Percentiles rank a stretch among this genome's conserved stretches.
These are phyloP conservation scores for Mellilla xanthometata DNA, from an alignment of 2,888 invertebrate species.

Conservation along the genomic window DNA sequence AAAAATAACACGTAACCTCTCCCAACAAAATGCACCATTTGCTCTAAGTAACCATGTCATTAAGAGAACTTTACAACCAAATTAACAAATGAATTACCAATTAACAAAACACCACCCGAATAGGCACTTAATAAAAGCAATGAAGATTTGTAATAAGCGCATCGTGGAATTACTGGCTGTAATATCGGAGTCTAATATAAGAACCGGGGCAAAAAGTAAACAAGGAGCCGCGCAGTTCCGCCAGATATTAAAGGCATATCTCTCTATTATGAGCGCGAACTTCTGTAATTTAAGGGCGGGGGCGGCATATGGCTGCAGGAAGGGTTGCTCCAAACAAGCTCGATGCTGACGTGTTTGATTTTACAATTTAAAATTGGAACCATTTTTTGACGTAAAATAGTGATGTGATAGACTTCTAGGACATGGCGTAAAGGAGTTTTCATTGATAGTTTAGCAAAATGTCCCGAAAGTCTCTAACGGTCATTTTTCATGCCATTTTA, in stretches of 20 bases:
- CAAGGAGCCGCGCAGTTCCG: conserved; percentile 68
- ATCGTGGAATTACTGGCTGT: conserved; percentile 31
- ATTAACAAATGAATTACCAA: conserved; percentile 14
- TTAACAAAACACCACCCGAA: conserved; percentile 19
- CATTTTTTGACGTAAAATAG: not conserved
- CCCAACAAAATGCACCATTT: too few relatives aligned
- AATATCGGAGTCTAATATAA: conserved; percentile 68
- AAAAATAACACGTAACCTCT: too few relatives aligned
- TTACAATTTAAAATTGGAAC: conserved; percentile 26
- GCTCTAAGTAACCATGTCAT: too few relatives aligned
- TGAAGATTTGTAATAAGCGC: conserved; percentile 34
- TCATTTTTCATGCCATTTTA: too few relatives aligned
- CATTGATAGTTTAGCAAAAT: too few relatives aligned
- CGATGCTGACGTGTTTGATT: conserved; percentile 29
- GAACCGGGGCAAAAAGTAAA: conserved; percentile 77
- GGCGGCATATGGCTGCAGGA: conserved; percentile 73
- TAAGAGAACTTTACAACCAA: not conserved
- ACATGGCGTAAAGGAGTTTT: too few relatives aligned
- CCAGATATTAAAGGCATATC: conserved; percentile 83
- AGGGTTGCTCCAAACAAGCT: conserved; percentile 69
- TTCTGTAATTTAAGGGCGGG: conserved; percentile 80
- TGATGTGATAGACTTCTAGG: too few relatives aligned
- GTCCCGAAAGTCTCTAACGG: too few relatives aligned
- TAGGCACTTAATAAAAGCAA: conserved; percentile 24
- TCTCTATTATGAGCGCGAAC: conserved; percentile 82